Evolutionary conservation across 1,140 invertebrate genomes (phyloP).

Genomic region (Hycleus phaleratus): DNA sequence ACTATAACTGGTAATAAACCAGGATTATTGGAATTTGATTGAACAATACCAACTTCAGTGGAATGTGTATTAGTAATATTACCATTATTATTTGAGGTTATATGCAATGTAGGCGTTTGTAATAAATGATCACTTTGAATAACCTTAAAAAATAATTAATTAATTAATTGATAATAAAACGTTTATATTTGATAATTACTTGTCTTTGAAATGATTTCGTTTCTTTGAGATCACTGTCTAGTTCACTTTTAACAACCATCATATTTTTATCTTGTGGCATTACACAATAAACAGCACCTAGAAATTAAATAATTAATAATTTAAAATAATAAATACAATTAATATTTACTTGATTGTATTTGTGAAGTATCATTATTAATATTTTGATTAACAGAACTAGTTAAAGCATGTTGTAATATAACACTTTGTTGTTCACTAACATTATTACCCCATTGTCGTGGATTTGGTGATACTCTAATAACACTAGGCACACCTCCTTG

Average conservation of each 20-base stretch:
- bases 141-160: slow-evolving; percentile 25
- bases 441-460: slow-evolving; percentile 22
- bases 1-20: slow-evolving; percentile 61
- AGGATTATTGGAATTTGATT: slow-evolving; percentile 19
- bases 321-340: neutral
- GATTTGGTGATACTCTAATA: slow-evolving; percentile 68
- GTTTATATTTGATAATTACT: slow-evolving; percentile 8
- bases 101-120: slow-evolving; percentile 21
- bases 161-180: neutral
- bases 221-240: slow-evolving; percentile 28
- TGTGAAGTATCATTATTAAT: slow-evolving; percentile 13
- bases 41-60: slow-evolving; percentile 13
- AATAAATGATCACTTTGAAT: slow-evolving; percentile 34
- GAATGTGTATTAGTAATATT: slow-evolving; percentile 23
- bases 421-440: slow-evolving; percentile 31
- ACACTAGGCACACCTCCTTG: slow-evolving; percentile 59
- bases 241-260: slow-evolving; percentile 35
- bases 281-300: slow-evolving; percentile 33
- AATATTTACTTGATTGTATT: slow-evolving; percentile 14
- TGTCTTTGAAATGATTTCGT: slow-evolving; percentile 27
- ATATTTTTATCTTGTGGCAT: slow-evolving; percentile 36
- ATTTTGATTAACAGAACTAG: slow-evolving; percentile 21
- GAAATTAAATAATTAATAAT: neutral
- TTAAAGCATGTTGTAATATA: slow-evolving; percentile 42
- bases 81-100: slow-evolving; percentile 19